Base-by-base conservation (phyloP, 2,888 invertebrate species). In the Eucriotettix oculatus region DNA sequence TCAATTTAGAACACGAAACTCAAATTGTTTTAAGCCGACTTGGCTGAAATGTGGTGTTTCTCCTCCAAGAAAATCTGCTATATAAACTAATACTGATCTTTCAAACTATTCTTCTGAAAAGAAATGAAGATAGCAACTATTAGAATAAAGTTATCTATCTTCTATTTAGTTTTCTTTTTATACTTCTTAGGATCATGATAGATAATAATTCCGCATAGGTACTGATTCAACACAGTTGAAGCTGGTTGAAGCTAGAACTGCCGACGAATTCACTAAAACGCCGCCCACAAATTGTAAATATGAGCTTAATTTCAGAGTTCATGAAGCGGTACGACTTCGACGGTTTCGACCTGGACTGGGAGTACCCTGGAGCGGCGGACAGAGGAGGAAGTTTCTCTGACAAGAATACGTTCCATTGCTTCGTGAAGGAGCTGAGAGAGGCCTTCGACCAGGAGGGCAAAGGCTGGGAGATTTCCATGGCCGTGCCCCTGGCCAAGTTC, bases 271-370 rank as follows among this genome's bases (percentile, higher is more conserved):
- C n/a, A 16, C 7, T 16, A n/a, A n/a, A n/a, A 16, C 5, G 1
- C 1, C 16, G 7, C 9, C 16, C 7, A 14, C 9, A 56, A 1
- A 16, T 57, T 57, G 17, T 29, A 29, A 29, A 7, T 29, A 29
- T 5, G 7, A 58, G 3, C 17, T 58, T 56, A 60, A 60, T 63
- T 66, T 2, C 70, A 86, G 84, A 79, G 65, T 90, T 88, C 70
- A 80, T 92, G 77, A 76, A 84, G 58, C 77, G 83, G 68, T 90
- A 90, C 69, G 75, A 80, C 40, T 92, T 92, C 66, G 90, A 91
- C 68, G 91, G 91, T 0, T 83, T 92, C 68, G 91, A 92, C 70
- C 76, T 91, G 67, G 91, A 92, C 70, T 92, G 92, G 91, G 92
- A 92, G 72, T 92, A 92, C 70, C 91, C 92, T 1, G 91, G 87